A percentile compares a stretch with the other conserved stretches of the same genome.
These are phyloP conservation scores for Echinometra lucunter DNA, from an alignment of 53 echinoderm and acorn worm genomes.

Conservation along the genomic window DNA sequence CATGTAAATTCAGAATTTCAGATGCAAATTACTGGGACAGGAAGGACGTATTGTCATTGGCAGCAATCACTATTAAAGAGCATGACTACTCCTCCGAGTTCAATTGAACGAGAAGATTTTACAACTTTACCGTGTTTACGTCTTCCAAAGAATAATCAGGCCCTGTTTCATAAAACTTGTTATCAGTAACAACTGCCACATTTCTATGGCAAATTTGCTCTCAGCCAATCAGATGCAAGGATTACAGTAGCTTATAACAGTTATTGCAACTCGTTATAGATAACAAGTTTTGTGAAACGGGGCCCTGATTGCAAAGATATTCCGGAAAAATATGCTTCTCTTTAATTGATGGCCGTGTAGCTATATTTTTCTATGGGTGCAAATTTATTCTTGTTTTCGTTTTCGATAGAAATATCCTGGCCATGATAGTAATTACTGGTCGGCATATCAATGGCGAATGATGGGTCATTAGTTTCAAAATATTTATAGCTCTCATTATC, in stretches of 20 bases:
- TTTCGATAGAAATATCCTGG: not conserved
- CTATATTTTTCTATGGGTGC: too few relatives aligned
- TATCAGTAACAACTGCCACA: too few relatives aligned
- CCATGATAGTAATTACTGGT: not conserved
- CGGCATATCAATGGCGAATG: not conserved
- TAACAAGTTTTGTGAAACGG: too few relatives aligned
- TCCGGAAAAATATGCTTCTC: not conserved
- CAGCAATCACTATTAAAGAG: not conserved
- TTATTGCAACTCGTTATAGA: too few relatives aligned
- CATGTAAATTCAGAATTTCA: too few relatives aligned
- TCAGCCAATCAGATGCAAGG: too few relatives aligned
- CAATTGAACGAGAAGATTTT: not conserved
- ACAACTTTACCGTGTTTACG: not conserved
- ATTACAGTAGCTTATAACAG: too few relatives aligned
- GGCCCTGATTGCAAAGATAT: not conserved
- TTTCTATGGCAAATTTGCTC: too few relatives aligned
- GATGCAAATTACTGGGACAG: too few relatives aligned
- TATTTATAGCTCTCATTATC: not conserved
- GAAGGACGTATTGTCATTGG: not conserved
- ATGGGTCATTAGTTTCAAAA: not conserved
- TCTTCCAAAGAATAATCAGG: not conserved
- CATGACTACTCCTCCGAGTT: not conserved
- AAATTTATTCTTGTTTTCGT: not conserved
- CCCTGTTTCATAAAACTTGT: too few relatives aligned
- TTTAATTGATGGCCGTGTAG: too few relatives aligned